These are phyloP conservation scores for Caenorhabditis inopinata DNA, from an alignment of 1,140 invertebrate genomes.

Conservation along the genomic window DNA sequence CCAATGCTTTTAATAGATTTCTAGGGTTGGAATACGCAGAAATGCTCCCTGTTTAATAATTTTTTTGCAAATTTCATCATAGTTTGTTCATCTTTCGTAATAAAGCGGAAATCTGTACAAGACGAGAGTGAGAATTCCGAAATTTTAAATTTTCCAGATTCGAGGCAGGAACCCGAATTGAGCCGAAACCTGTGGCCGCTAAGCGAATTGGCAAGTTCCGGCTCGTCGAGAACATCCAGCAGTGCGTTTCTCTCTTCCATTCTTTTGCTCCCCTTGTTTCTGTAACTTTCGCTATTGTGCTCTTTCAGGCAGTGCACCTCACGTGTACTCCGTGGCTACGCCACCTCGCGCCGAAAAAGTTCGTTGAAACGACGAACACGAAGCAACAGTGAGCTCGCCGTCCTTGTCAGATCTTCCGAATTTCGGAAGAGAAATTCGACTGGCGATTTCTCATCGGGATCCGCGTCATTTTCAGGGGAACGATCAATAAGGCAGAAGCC, in stretches of 20 bases:
- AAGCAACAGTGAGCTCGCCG: not conserved
- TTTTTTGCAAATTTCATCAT: no score
- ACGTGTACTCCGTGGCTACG: not conserved
- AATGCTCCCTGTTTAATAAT: no score
- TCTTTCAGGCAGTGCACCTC: not conserved
- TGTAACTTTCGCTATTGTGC: no score
- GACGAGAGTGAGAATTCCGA: no score
- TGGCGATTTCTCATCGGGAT: not conserved
- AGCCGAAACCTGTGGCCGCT: not conserved
- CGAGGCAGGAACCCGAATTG: not conserved
- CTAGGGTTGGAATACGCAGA: no score
- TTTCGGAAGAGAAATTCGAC: constrained; percentile 28
- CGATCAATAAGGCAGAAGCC: not conserved
- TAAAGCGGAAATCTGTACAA: no score
- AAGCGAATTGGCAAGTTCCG: constrained; percentile 23
- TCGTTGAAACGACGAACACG: constrained; percentile 31
- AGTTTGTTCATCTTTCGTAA: no score
- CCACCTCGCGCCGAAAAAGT: constrained; percentile 5
- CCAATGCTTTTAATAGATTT: no score
- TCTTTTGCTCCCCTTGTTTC: not conserved
- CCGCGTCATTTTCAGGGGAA: not conserved
- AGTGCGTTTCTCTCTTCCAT: not conserved
- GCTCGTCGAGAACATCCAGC: not conserved
- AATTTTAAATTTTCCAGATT: not conserved
- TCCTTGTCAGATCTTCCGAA: not conserved